Base-by-base conservation (phyloP, 2,113 vertebrate species). In the Sylvietta virens region DNA sequence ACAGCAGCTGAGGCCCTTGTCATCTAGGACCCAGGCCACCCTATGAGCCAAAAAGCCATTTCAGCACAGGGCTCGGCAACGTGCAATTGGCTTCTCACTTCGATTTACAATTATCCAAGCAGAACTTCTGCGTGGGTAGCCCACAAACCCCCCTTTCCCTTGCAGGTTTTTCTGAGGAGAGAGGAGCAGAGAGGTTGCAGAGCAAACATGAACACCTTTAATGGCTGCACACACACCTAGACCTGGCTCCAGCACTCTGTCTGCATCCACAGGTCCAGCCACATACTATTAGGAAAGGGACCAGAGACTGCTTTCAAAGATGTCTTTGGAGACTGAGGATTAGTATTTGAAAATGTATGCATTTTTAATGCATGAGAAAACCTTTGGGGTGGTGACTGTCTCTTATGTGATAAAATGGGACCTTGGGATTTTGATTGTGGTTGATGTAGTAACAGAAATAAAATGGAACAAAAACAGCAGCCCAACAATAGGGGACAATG, bases 291-390 rank as follows among this genome's bases (percentile, higher is more conserved):
- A 66, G 54, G 40, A 69, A 79, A 82, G 30, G 39, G 56, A 83
- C 30, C 47, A 37, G 42, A 65, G 42, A 40, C 30, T 42, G 65
- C 37, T 87, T 79, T 64, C 6, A 4, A 87, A 89, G 69, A 71
- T 18, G 8, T 33, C 51, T 92, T 86, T 83, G 71, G 64, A 82
- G 89, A 77, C 10, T 53, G 30, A 56, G 31, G 61, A 81, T 71
- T 57, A 64, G 22, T 17, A 76, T 57, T 71, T 65, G 57, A 95
- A 85, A 80, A 72, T 42, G 33, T 2, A 5, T 37, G 17, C 35
- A 58, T 80, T 95, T 87, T 77, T 73, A 86, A 80, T 33, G 35
- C 37, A 42, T 22, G 13, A 60, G 45, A 69, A 94, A 94, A 84
- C 47, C 31, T 62, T 30, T n/a, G 13, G 27, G 26, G 37, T 28